Conservation (phyloP, 2,797 vertebrate species). For the Leucoraja ocellata region DNA sequence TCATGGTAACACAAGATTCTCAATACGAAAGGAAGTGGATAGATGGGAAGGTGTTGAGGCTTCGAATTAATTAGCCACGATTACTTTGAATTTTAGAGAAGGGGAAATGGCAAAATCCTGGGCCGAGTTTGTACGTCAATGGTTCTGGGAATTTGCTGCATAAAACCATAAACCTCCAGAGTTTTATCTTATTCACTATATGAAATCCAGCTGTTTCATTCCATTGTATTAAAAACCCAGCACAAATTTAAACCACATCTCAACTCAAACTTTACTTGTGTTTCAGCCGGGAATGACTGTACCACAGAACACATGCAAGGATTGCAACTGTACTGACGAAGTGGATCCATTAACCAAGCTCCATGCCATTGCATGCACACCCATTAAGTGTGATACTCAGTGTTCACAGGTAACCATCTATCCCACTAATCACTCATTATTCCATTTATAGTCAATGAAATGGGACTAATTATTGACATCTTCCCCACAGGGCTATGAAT, state of each 20-base stretch:
- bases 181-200: background rate
- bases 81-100: too few species aligned
- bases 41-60: too few species aligned
- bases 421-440: background rate
- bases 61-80: too few species aligned
- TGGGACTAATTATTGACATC: background rate
- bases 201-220: background rate
- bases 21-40: too few species aligned
- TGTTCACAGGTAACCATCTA: slow-evolving; percentile 52
- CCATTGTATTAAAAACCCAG: too few species aligned
- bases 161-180: background rate
- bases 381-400: slow-evolving; percentile 45
- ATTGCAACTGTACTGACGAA: slow-evolving; percentile 50
- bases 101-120: too few species aligned
- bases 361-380: slow-evolving; percentile 43
- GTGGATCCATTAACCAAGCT: background rate
- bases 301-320: slow-evolving; percentile 50
- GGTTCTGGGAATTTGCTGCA: background rate
- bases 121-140: background rate
- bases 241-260: background rate
- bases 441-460: background rate
- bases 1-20: too few species aligned
- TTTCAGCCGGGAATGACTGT: slow-evolving; percentile 53
- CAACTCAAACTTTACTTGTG: background rate
- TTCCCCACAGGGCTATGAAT: slow-evolving; percentile 54